Evolutionary conservation across 2,888 invertebrate species (phyloP).

Genomic region (Brachypalpus laphriformis): DNA sequence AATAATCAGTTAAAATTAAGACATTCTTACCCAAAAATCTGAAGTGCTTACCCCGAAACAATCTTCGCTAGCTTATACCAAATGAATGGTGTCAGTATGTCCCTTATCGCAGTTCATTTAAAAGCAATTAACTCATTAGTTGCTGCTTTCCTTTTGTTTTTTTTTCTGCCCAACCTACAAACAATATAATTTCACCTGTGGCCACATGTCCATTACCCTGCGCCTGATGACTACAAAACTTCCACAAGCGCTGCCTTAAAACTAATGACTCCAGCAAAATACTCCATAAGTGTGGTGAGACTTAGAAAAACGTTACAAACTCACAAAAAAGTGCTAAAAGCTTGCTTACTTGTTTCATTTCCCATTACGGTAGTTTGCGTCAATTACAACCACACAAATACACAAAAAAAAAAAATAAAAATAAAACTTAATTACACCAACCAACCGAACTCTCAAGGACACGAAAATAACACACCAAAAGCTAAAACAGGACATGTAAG

Average conservation of each 20-base stretch:
- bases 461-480: neutral
- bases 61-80: neutral
- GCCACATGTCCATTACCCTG: constrained; percentile 30
- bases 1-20: neutral
- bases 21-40: too few relatives aligned
- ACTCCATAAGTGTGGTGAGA: neutral
- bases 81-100: neutral
- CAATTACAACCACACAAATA: constrained; percentile 50
- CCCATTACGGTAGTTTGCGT: constrained; percentile 65
- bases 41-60: too few relatives aligned
- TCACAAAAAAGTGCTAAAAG: constrained; percentile 40
- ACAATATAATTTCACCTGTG: constrained; percentile 13
- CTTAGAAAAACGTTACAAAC: neutral
- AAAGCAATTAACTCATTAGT: constrained; percentile 41
- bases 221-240: constrained; percentile 16
- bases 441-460: constrained; percentile 53
- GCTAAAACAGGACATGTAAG: neutral
- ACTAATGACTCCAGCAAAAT: constrained; percentile 4
- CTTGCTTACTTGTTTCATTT: constrained; percentile 43
- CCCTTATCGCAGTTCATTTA: constrained; percentile 24
- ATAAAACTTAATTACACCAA: constrained; percentile 52
- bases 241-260: constrained; percentile 14
- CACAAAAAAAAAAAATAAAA: constrained; percentile 13
- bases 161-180: constrained; percentile 6
- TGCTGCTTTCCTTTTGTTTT: neutral